A percentile compares a stretch with the other conserved stretches of the same genome.
These are phyloP conservation scores for Euspilapteryx auroguttella DNA, from an alignment of 2,888 invertebrate species.

Conservation along the genomic window DNA sequence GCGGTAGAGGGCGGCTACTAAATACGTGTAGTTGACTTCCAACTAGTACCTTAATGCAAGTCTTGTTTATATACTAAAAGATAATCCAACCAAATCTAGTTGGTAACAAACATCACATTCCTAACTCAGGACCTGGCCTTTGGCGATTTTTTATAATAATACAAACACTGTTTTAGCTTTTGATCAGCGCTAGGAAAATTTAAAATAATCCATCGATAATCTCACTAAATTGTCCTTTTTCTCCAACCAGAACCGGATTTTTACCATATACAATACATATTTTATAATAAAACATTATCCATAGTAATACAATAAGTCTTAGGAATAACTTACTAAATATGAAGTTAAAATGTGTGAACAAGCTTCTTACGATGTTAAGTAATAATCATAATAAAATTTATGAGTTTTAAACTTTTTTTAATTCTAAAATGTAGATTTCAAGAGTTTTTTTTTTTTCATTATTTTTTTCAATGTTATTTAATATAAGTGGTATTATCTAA, in stretches of 20 bases:
- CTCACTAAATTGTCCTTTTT: constrained; percentile 31
- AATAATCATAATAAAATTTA: constrained; percentile 50
- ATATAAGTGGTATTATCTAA: constrained; percentile 53
- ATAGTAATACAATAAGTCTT: constrained; percentile 20
- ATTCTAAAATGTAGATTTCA: constrained; percentile 58
- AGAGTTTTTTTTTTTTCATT: constrained; percentile 30
- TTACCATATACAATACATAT: neutral
- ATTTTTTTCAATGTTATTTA: constrained; percentile 16
- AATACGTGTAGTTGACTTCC: too few relatives aligned
- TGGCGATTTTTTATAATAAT: too few relatives aligned
- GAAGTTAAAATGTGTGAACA: constrained; percentile 61
- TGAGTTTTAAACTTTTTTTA: constrained; percentile 57
- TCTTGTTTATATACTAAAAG: too few relatives aligned
- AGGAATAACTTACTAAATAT: constrained; percentile 46
- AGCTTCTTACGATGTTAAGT: constrained; percentile 56
- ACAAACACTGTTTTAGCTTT: too few relatives aligned
- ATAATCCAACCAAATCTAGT: too few relatives aligned
- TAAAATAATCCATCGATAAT: constrained; percentile 20
- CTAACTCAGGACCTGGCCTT: too few relatives aligned
- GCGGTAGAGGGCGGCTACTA: too few relatives aligned
- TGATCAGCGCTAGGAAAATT: too few relatives aligned
- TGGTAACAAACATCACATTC: too few relatives aligned
- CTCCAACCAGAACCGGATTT: neutral
- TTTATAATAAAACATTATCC: too few relatives aligned
- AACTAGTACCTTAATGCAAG: too few relatives aligned